Evolutionary conservation across 1,140 invertebrate species (phyloP).

Genomic region (Drepana arcuata): DNA sequence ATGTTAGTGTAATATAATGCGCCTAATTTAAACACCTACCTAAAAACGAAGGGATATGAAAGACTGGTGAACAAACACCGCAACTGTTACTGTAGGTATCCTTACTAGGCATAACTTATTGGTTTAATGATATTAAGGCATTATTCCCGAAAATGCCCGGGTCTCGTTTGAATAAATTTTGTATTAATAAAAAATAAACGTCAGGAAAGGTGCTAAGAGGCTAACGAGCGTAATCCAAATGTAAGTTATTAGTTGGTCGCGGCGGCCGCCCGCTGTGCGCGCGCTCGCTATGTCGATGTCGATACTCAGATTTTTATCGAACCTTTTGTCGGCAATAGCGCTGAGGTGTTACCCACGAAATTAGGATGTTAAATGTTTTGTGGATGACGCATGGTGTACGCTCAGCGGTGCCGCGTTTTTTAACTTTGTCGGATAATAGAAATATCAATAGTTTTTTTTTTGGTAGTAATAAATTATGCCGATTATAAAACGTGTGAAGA

Average conservation of each 20-base stretch:
- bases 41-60: no score
- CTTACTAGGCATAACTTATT: conserved; percentile 50
- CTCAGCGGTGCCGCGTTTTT: conserved; percentile 31
- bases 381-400: conserved; percentile 55
- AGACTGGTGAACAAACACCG: no score
- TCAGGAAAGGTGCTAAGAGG: conserved; percentile 60
- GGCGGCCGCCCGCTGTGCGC: conserved; percentile 20
- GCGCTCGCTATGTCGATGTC: conserved; percentile 17
- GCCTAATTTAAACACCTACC: no score
- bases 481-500: conserved; percentile 20
- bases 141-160: conserved; percentile 49
- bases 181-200: conserved; percentile 60
- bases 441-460: conserved; percentile 50
- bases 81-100: no score
- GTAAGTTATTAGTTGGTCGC: conserved; percentile 56
- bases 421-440: conserved; percentile 50
- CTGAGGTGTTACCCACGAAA: conserved; percentile 64
- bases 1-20: no score
- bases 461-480: conserved; percentile 12
- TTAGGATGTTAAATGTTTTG: conserved; percentile 66
- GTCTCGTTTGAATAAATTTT: conserved; percentile 57
- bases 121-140: conserved; percentile 47
- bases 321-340: conserved; percentile 56
- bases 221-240: conserved; percentile 64
- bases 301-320: conserved; percentile 53